Evolutionary conservation across 2,888 invertebrate species (phyloP).

Genomic region (Agriopis leucophaearia): DNA sequence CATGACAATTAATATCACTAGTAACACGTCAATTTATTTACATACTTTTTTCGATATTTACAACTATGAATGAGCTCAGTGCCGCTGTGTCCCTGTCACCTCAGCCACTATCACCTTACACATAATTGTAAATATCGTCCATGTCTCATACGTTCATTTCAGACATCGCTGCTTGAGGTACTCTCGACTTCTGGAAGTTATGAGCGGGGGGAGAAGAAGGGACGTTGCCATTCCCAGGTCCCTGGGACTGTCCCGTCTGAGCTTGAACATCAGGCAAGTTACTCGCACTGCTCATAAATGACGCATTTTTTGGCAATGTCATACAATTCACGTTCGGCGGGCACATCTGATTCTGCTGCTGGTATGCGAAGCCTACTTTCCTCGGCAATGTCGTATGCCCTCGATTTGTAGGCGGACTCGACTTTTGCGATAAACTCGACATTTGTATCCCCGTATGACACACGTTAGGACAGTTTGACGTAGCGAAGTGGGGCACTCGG

Average conservation of each 20-base stretch:
- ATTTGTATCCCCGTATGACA: conserved; percentile 88
- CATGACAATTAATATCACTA: conserved; percentile 58
- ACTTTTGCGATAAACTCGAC: conserved; percentile 78
- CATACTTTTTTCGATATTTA: conserved; percentile 76
- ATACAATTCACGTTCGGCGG: conserved; percentile 77
- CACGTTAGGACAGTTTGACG: conserved; percentile 83
- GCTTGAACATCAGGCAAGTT: conserved; percentile 84
- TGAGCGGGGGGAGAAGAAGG: conserved; percentile 77
- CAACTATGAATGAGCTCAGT: conserved; percentile 77
- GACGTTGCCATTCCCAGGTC: conserved; percentile 66
- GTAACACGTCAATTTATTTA: conserved; percentile 61
- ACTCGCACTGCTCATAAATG: conserved; percentile 76
- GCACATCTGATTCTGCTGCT: conserved; percentile 77
- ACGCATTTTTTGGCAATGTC: conserved; percentile 88
- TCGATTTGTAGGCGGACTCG: conserved; percentile 77
- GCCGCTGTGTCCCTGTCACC: conserved; percentile 64
- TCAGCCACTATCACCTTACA: conserved; percentile 71
- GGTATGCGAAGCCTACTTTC: conserved; percentile 81
- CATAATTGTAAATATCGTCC: conserved; percentile 87
- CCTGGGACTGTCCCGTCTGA: conserved; percentile 77
- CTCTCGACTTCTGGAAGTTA: conserved; percentile 85
- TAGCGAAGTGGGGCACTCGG: conserved; percentile 80
- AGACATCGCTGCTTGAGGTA: conserved; percentile 94
- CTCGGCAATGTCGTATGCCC: conserved; percentile 81
- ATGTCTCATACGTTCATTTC: conserved; percentile 95